A percentile compares a stretch with the other conserved stretches of the same genome.
These are phyloP conservation scores for Raja brachyura DNA, from an alignment of 2,113 vertebrate species.

Conservation along the genomic window DNA sequence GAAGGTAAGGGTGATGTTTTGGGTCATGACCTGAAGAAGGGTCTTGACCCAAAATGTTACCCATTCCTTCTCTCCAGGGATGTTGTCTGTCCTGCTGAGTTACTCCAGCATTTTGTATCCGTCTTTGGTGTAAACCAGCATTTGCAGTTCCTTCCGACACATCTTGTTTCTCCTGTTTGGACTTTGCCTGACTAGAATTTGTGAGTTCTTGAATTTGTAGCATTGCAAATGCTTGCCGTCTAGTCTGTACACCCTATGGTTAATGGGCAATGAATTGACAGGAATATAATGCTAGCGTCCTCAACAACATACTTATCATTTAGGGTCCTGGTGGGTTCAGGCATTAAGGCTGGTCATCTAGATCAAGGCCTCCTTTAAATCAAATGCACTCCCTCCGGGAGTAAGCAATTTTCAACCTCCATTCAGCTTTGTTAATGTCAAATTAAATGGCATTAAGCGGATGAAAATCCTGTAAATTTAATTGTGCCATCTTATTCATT, in stretches of 20 bases:
- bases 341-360: neutral
- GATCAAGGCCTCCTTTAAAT: neutral
- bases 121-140: too few relatives aligned
- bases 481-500: neutral
- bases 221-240: neutral
- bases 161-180: too few relatives aligned
- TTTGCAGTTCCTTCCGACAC: too few relatives aligned
- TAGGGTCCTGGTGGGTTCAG: neutral
- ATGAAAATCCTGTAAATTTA: neutral
- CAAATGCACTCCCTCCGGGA: neutral
- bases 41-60: too few relatives aligned
- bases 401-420: neutral
- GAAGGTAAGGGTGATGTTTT: too few relatives aligned
- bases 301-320: neutral
- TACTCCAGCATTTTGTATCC: too few relatives aligned
- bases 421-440: neutral
- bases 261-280: neutral
- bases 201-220: neutral
- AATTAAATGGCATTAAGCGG: neutral
- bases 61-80: too few relatives aligned
- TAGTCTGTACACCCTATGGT: neutral
- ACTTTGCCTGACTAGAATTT: neutral
- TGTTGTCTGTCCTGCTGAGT: too few relatives aligned
- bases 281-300: neutral
- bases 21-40: too few relatives aligned